Evolutionary conservation across 2,797 vertebrate genomes (phyloP), one percentile per base, ranked within the genome.

Genomic region (Enteromius argenteus): DNA sequence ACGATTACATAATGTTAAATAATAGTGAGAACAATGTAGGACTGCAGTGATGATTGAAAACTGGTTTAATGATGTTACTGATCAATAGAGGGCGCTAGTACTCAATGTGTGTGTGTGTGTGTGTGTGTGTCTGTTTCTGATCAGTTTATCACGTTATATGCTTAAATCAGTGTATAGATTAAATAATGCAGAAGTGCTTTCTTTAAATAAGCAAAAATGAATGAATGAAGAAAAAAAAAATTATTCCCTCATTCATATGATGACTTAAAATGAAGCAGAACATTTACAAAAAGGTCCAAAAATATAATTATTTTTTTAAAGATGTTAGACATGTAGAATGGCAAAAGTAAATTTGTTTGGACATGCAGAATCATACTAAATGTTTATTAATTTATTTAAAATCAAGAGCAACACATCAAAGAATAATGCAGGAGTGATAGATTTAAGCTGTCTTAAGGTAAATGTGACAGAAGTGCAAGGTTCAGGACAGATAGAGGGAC

Each of bases 71-170:
- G 32, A 67, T 5, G 17, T 42, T 32, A 81, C 39, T 69, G 30
- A 77, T 90, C 95, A 93, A 94, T 87, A 96, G 94, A 95, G 93
- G 94, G 94, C 93, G 93, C 94, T 91, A 93, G 84, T 67, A 92
- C 88, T 92, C 93, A 95, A 93, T 93, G 60, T 68, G 69, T 69
- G 64, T n/a, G 78, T 51, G 19, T 51, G 19, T 32, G 68, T n/a
- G 44, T 93, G 60, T 68, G 68, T 68, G 64, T n/a, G 78, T 51
- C 14, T 42, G 66, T 35, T 68, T n/a, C 35, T 46, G 30, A 76
- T 82, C n/a, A 42, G 35, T 71, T 69, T 19, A 69, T 37, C 21
- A 72, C 27, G 39, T 60, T 44, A 51, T 37, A 37, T 39, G 11
- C 14, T 27, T 23, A n/a, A 53, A 10, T 53, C 19, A 58, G 21